A percentile compares a stretch with the other conserved stretches of the same genome.
These are phyloP conservation scores for Holothuria leucospilota DNA, from an alignment of 53 echinoderm and acorn worm species.

Conservation along the genomic window DNA sequence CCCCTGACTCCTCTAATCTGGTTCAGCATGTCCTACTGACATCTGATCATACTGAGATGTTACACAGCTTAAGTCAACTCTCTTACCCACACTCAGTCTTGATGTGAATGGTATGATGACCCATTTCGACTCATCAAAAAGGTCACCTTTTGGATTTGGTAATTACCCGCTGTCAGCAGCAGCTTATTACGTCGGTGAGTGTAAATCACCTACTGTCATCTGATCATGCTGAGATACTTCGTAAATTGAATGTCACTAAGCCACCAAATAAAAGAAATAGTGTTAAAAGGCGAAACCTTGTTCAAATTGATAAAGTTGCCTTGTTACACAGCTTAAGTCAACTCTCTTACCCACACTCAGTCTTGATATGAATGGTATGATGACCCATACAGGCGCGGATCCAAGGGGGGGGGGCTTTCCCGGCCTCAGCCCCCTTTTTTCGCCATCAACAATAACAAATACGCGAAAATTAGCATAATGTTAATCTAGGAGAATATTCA, in stretches of 20 bases:
- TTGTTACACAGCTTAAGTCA: not conserved
- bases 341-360: not conserved
- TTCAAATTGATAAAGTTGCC: not conserved
- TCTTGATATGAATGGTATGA: slow-evolving; percentile 9
- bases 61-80: not conserved
- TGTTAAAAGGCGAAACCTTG: slow-evolving; percentile 6
- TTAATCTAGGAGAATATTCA: no score
- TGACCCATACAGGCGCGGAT: no score
- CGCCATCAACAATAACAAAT: no score
- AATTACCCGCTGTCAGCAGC: not conserved
- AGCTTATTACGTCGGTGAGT: slow-evolving; percentile 10
- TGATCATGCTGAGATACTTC: slow-evolving; percentile 29
- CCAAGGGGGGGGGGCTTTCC: no score
- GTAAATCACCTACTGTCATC: slow-evolving; percentile 22
- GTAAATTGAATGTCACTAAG: slow-evolving; percentile 6
- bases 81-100: not conserved
- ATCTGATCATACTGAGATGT: no score
- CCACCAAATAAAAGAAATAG: not conserved
- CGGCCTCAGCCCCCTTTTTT: no score
- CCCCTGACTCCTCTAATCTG: not conserved
- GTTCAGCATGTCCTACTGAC: not conserved
- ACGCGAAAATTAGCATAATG: no score
- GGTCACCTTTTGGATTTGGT: not conserved
- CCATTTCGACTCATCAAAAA: not conserved
- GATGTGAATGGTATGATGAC: slow-evolving; percentile 25